Evolutionary conservation across 2,797 vertebrate species (phyloP), one percentile per base, ranked within the genome.

Genomic region (Kryptopterus vitreolus): DNA sequence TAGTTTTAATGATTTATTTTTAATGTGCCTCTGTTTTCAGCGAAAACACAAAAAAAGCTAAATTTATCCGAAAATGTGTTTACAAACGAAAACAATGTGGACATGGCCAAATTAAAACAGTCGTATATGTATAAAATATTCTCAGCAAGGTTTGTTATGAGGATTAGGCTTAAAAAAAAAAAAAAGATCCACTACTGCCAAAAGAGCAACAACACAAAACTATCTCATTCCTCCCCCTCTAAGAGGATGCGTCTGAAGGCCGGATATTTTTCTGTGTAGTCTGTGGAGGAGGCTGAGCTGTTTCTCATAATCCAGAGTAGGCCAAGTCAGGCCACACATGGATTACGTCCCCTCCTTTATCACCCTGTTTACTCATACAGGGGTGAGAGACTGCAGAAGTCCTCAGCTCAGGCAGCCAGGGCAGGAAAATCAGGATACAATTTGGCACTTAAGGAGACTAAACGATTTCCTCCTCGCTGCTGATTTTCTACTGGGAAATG

Each of bases 361-460:
- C 93, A 92, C 93, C 89, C 90, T 95, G 94, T 95, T 95, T 95
- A 95, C 93, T 93, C 91, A 94, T 93, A 91, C 90, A 89, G 90
- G 93, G 95, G 95, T 96, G 95, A 96, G 94, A 95, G 94, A 96
- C 93, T 95, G 95, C 94, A 95, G 94, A 92, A 94, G 93, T 92
- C 89, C 91, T 94, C 94, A 93, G 91, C 94, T 81, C 82, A 90
- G 89, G 88, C 90, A 96, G 96, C 95, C 95, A 96, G 95, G 91
- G 90, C 95, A 95, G 96, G 95, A 97, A 96, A 98, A 98, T 96
- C 96, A 98, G 97, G 96, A 98, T 96, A 97, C 96, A 97, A 98
- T 98, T 98, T 98, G 96, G 97, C 97, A 97, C 96, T 98, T 98
- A 97, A 94, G 94, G 94, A 97, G 95, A 95, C 96, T 97, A 98